Percentiles rank a stretch among this genome's conserved stretches.
Evolutionary conservation across 2,888 invertebrate species (phyloP).

Genomic region (Mythimna vitellina): DNA sequence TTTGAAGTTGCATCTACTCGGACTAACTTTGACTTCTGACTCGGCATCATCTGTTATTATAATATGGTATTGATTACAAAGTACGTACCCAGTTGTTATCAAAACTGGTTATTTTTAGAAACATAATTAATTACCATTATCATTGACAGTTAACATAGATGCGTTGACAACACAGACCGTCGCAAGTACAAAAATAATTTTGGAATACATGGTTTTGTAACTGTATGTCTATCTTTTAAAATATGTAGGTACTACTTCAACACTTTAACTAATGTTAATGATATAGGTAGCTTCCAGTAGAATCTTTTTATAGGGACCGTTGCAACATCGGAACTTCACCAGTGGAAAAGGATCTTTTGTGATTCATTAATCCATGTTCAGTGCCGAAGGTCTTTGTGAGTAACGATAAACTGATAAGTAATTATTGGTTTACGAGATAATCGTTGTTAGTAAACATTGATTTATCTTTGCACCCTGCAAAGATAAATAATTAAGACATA

Average conservation of each 20-base stretch:
- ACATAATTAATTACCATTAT: constrained; percentile 46
- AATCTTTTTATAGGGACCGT: constrained; percentile 43
- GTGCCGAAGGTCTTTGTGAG: background rate
- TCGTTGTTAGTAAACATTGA: background rate
- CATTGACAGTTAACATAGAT: constrained; percentile 43
- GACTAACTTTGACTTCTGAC: no score
- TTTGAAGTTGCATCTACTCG: constrained; percentile 22
- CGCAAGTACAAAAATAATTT: constrained; percentile 39
- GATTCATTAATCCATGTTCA: constrained; percentile 7
- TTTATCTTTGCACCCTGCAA: no score
- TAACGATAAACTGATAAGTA: constrained; percentile 25
- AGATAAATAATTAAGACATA: no score
- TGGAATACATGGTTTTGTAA: constrained; percentile 38
- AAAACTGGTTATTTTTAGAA: background rate
- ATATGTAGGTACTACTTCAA: background rate
- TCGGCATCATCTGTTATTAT: no score
- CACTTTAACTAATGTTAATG: constrained; percentile 16
- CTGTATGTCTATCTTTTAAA: background rate
- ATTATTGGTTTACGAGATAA: constrained; percentile 22
- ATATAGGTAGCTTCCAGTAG: background rate
- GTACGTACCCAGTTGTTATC: no score
- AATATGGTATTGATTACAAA: no score
- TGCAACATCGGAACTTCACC: constrained; percentile 54
- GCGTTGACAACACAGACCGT: constrained; percentile 44
- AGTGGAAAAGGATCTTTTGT: constrained; percentile 9